A percentile compares a stretch with the other conserved stretches of the same genome.
These are phyloP conservation scores for Lithosia quadra DNA, from an alignment of 2,888 invertebrate genomes.

Conservation along the genomic window DNA sequence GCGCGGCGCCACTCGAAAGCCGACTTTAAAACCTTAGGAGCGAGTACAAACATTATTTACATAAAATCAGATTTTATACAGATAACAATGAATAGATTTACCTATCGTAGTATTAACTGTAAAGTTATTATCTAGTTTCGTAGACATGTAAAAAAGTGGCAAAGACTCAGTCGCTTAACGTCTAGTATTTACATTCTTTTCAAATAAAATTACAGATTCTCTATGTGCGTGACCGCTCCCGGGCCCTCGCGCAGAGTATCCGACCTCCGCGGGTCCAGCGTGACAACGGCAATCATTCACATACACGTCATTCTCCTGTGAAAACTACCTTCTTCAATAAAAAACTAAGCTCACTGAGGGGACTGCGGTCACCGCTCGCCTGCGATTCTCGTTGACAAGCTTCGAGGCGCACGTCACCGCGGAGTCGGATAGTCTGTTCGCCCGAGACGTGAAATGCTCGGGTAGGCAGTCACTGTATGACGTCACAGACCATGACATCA, in stretches of 20 bases:
- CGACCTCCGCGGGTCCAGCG: conserved; percentile 15
- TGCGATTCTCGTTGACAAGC: no score
- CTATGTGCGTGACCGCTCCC: conserved; percentile 23
- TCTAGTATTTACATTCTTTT: conserved; percentile 77
- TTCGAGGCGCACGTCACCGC: background rate
- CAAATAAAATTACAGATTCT: conserved; percentile 42
- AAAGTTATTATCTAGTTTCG: conserved; percentile 67
- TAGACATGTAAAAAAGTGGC: conserved; percentile 86
- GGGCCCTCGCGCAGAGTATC: conserved; percentile 24
- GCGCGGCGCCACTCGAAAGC: conserved; percentile 33
- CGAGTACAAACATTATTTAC: conserved; percentile 80
- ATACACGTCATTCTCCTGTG: background rate
- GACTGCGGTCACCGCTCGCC: background rate
- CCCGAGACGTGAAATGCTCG: conserved; percentile 18
- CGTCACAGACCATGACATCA: conserved; percentile 33
- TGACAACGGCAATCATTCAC: background rate
- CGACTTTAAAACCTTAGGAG: conserved; percentile 63
- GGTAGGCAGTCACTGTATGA: conserved; percentile 32
- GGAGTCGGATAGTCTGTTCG: conserved; percentile 24
- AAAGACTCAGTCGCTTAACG: conserved; percentile 83
- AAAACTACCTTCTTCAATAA: background rate
- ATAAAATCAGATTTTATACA: conserved; percentile 69
- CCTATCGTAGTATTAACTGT: conserved; percentile 55
- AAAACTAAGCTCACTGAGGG: conserved; percentile 3
- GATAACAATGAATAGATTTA: conserved; percentile 68